phyloP scores from a whole-genome alignment of 2,797 vertebrate genomes.

The Anabacerthia variegaticeps region DNA sequence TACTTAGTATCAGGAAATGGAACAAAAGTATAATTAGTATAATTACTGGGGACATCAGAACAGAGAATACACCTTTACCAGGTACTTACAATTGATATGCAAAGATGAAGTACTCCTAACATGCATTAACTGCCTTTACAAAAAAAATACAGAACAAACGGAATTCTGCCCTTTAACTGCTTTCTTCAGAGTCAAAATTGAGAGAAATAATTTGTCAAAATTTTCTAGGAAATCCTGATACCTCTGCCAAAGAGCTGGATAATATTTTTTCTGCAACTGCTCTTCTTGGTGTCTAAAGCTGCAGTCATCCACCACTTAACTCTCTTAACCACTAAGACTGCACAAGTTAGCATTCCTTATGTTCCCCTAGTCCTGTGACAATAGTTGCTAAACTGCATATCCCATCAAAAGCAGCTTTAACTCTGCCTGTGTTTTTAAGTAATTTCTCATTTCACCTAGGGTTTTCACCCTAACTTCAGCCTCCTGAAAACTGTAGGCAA shows the following conservation, averaged over 20 bases:
- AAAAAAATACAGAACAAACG: neutral
- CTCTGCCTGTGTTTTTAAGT: neutral
- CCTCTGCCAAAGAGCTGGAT: neutral
- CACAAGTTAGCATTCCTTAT: neutral
- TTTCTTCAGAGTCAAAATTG: neutral
- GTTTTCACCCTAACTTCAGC: neutral
- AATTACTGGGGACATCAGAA: neutral
- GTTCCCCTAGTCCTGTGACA: neutral
- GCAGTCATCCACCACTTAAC: neutral
- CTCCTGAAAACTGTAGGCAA: neutral
- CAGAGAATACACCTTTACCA: neutral
- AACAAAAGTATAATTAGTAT: neutral
- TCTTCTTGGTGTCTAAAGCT: neutral
- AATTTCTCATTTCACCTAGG: neutral
- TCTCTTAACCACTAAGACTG: neutral
- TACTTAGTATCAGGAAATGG: neutral
- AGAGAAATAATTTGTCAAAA: neutral
- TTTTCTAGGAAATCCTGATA: neutral
- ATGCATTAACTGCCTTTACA: neutral
- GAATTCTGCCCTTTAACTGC: neutral
- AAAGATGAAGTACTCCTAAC: neutral
- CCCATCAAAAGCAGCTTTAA: neutral
- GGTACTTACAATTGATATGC: neutral
- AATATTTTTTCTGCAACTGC: neutral
- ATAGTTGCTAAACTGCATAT: neutral